Evolutionary conservation across 2,797 vertebrate species (phyloP).

Genomic region (Amniataba percoides): DNA sequence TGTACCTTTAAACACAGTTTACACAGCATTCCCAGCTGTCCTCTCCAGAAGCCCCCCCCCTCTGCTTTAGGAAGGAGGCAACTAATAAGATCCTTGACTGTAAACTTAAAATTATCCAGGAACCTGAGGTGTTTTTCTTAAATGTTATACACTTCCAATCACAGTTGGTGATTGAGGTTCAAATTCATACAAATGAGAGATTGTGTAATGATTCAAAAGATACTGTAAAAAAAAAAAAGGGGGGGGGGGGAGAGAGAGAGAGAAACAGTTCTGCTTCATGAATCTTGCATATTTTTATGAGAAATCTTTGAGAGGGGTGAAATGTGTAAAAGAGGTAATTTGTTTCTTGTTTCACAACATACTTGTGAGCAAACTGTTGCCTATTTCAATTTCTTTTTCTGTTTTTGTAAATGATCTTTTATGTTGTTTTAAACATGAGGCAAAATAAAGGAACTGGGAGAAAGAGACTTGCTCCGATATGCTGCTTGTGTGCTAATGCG

Average conservation of each 20-base stretch:
- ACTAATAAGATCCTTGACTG: slow-evolving; percentile 12
- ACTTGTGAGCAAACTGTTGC: background rate
- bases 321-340: background rate
- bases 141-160: background rate
- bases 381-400: background rate
- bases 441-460: background rate
- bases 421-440: background rate
- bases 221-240: background rate
- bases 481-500: background rate
- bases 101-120: background rate
- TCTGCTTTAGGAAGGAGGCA: slow-evolving; percentile 11
- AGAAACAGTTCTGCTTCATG: background rate
- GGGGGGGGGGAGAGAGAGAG: no score
- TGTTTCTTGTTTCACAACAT: background rate
- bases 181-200: background rate
- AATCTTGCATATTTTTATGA: background rate
- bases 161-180: background rate
- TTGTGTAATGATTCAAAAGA: background rate
- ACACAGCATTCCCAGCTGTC: slow-evolving; percentile 65
- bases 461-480: background rate
- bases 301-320: background rate
- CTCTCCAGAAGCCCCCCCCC: background rate
- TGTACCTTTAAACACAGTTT: slow-evolving; percentile 67
- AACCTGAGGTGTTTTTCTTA: background rate
- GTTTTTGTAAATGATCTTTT: background rate